These are phyloP conservation scores for Chironomus tepperi DNA, from an alignment of 1,140 invertebrate genomes.

Conservation along the genomic window DNA sequence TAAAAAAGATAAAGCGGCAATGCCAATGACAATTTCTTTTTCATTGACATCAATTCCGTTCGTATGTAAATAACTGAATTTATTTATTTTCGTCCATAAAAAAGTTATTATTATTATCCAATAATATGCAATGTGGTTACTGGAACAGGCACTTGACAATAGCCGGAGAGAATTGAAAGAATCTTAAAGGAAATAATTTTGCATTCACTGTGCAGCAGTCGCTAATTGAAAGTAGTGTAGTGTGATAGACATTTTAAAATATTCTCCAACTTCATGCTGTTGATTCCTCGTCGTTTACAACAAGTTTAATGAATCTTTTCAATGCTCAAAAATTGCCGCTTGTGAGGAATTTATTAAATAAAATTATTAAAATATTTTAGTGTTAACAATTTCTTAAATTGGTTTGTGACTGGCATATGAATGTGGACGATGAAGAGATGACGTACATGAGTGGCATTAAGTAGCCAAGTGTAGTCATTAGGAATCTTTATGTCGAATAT, in stretches of 20 bases:
- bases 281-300: too few species aligned
- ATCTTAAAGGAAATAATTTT: conserved; percentile 13
- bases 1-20: background rate
- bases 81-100: background rate
- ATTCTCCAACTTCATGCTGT: too few species aligned
- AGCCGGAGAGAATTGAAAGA: background rate
- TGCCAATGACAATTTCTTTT: conserved; percentile 14
- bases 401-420: background rate
- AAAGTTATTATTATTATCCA: background rate
- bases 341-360: too few species aligned
- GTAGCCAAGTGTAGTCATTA: too few species aligned
- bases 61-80: too few species aligned
- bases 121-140: background rate
- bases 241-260: too few species aligned
- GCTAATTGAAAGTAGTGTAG: conserved; percentile 12
- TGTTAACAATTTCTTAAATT: too few species aligned
- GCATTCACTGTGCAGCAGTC: background rate
- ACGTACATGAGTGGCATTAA: too few species aligned
- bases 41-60: conserved; percentile 3
- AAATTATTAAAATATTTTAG: too few species aligned
- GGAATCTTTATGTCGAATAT: too few species aligned
- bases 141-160: background rate
- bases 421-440: background rate
- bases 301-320: too few species aligned
- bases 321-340: too few species aligned